Evolutionary conservation across 2,113 vertebrate species (phyloP).

Genomic region (Boulengeromyrus knoepffleri): DNA sequence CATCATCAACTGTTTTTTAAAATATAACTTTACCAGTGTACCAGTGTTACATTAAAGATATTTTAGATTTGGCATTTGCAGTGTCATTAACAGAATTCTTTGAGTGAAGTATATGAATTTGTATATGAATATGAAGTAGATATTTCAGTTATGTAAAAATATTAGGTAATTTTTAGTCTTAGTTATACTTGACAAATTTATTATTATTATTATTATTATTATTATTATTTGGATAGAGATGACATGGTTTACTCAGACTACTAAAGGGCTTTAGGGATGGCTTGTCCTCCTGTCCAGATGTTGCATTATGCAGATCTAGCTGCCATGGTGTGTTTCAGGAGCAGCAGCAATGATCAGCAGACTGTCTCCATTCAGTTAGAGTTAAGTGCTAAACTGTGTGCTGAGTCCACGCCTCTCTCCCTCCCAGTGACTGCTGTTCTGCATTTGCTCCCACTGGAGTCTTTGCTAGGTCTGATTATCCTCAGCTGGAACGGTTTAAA

Average conservation of each 20-base stretch:
- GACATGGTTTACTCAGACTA: not conserved
- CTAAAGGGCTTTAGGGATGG: not conserved
- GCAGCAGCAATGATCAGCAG: not conserved
- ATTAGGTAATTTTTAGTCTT: not conserved
- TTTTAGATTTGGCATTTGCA: not conserved
- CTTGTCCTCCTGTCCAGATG: not conserved
- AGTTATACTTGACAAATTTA: not conserved
- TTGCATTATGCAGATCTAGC: not conserved
- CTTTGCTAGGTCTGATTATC: constrained; percentile 27
- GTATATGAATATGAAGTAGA: not conserved
- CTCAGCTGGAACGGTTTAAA: constrained; percentile 44
- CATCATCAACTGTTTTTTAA: not conserved
- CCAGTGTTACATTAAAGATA: not conserved
- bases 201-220: not conserved
- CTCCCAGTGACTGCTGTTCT: not conserved
- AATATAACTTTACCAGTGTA: not conserved
- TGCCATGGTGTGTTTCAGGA: not conserved
- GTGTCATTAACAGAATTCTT: not conserved
- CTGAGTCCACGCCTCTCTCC: not conserved
- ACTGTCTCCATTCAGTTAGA: constrained; percentile 21
- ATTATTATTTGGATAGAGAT: not conserved
- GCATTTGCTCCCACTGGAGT: not conserved
- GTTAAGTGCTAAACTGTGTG: constrained; percentile 46
- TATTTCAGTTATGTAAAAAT: not conserved
- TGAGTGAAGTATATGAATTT: not conserved